Percentiles rank a stretch among this genome's conserved stretches.
Conservation (phyloP, 1,140 invertebrate genomes). For the Pentalonia nigronervosa region DNA sequence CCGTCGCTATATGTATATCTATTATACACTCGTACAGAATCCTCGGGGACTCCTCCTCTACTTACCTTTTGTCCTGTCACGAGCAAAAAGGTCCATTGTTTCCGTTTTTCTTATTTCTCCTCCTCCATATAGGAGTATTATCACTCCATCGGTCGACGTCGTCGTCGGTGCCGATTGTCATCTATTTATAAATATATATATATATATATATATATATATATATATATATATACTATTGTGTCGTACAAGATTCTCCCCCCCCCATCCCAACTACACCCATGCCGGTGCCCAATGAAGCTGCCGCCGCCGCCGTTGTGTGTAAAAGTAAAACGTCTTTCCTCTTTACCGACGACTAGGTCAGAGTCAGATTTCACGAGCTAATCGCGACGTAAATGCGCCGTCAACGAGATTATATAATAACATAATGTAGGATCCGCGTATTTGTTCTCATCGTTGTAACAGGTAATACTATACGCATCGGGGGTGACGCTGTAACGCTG, state of each 20-base stretch:
- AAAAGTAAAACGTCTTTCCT: conserved; percentile 23
- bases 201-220: background rate
- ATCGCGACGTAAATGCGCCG: conserved; percentile 9
- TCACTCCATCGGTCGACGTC: conserved; percentile 51
- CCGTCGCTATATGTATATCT: background rate
- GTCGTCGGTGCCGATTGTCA: conserved; percentile 50
- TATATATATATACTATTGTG: background rate
- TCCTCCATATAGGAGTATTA: background rate
- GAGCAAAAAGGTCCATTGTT: conserved; percentile 54
- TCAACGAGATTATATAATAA: background rate
- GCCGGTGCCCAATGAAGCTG: background rate
- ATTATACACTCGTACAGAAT: background rate
- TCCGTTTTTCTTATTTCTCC: conserved; percentile 50
- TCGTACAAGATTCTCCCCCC: conserved; percentile 5
- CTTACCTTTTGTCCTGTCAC: conserved; percentile 48
- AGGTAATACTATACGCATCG: conserved; percentile 17
- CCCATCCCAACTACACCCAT: background rate
- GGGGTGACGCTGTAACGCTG: background rate
- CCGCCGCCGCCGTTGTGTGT: background rate
- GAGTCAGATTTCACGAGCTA: conserved; percentile 51
- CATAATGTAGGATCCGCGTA: background rate
- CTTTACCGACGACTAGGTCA: background rate
- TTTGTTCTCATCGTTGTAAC: background rate
- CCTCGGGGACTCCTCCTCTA: conserved; percentile 8
- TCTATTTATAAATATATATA: conserved; percentile 8